phyloP scores from a whole-genome alignment of 1,140 invertebrate species.

The Copidosoma floridanum region DNA sequence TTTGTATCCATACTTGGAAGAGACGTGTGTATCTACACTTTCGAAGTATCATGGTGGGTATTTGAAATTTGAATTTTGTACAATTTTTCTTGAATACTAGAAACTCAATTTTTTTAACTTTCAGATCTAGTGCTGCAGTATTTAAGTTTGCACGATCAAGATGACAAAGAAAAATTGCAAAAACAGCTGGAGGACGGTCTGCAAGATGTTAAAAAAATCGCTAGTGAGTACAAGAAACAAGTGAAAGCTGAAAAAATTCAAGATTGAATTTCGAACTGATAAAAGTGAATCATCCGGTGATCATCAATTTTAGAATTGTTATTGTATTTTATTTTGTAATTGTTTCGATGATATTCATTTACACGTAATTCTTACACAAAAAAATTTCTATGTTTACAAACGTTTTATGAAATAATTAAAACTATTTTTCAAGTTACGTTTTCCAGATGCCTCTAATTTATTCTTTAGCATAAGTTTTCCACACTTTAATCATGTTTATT shows the following conservation, averaged over 20 bases:
- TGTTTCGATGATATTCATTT: too few relatives aligned
- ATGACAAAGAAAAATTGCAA: conserved; percentile 45
- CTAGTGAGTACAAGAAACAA: conserved; percentile 55
- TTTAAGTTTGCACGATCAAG: conserved; percentile 56
- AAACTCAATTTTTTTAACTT: conserved; percentile 35
- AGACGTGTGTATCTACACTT: conserved; percentile 64
- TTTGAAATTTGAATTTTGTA: conserved; percentile 9
- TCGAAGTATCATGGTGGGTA: conserved; percentile 74
- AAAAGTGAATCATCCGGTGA: too few relatives aligned
- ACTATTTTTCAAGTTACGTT: too few relatives aligned
- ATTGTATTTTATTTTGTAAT: too few relatives aligned
- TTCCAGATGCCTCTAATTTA: too few relatives aligned
- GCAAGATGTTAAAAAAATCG: conserved; percentile 58
- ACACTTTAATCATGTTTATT: too few relatives aligned
- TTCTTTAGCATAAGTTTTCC: too few relatives aligned
- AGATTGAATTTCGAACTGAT: too few relatives aligned
- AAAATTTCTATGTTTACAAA: too few relatives aligned
- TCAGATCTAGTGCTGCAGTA: conserved; percentile 63
- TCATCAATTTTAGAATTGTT: too few relatives aligned
- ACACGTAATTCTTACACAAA: too few relatives aligned
- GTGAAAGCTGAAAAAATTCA: conserved; percentile 40
- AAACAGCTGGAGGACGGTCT: conserved; percentile 49
- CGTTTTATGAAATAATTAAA: too few relatives aligned
- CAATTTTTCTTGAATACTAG: conserved; percentile 7
- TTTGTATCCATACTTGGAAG: conserved; percentile 68